Evolutionary conservation across 2,888 invertebrate genomes (phyloP).

Genomic region (Nipponacmea schrenckii): DNA sequence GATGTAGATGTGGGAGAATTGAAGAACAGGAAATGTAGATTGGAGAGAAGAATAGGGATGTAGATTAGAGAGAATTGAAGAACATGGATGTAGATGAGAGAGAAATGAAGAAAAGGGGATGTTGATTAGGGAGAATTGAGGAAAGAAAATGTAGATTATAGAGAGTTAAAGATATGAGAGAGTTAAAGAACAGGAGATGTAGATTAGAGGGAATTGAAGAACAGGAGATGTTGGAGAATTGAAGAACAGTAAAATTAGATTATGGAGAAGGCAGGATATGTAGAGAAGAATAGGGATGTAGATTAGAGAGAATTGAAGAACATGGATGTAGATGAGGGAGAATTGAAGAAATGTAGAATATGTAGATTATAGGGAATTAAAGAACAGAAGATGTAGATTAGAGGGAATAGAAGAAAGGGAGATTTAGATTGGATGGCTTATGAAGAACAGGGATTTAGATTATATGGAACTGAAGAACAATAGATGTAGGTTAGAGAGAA

Average conservation of each 20-base stretch:
- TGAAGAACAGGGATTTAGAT: background rate
- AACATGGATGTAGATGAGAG: too few relatives aligned
- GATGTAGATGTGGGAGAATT: too few relatives aligned
- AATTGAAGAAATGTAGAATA: background rate
- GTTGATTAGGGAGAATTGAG: background rate
- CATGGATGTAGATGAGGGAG: background rate
- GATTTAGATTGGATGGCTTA: too few relatives aligned
- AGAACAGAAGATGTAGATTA: background rate
- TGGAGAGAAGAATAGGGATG: conserved; percentile 5
- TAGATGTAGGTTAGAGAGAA: conserved; percentile 2
- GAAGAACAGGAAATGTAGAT: background rate
- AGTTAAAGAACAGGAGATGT: conserved; percentile 3
- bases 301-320: conserved; percentile 2
- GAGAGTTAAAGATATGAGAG: conserved; percentile 3
- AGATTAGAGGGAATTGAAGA: background rate
- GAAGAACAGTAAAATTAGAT: too few relatives aligned
- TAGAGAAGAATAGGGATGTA: too few relatives aligned
- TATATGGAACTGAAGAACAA: background rate
- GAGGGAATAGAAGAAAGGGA: background rate
- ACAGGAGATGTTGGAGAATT: background rate
- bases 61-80: background rate
- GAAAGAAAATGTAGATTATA: background rate
- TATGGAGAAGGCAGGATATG: too few relatives aligned
- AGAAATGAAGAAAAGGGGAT: background rate
- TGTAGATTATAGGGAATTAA: background rate